Evolutionary conservation across 2,888 invertebrate genomes (phyloP).

Genomic region (Drosophila algonquin): DNA sequence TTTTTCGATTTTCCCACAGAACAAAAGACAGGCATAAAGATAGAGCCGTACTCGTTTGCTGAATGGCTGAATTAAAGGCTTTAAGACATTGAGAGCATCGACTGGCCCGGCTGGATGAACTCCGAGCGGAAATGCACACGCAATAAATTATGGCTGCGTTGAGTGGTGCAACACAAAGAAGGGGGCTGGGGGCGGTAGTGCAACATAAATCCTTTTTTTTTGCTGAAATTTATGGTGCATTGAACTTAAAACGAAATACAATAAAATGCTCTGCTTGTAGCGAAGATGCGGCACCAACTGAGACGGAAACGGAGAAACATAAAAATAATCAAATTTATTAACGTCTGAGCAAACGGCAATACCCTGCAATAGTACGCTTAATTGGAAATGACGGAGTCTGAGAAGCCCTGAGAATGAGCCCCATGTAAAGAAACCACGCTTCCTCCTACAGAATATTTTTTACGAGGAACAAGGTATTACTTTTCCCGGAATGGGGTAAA

Average conservation of each 20-base stretch:
- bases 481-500: no score
- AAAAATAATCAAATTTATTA: slow-evolving; percentile 74
- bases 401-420: no score
- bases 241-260: slow-evolving; percentile 77
- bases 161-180: slow-evolving; percentile 49
- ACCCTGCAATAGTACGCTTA: slow-evolving; percentile 52
- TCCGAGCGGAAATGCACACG: slow-evolving; percentile 68
- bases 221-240: slow-evolving; percentile 70
- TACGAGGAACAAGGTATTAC: no score
- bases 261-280: slow-evolving; percentile 63
- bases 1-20: slow-evolving; percentile 47
- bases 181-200: slow-evolving; percentile 31
- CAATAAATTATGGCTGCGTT: slow-evolving; percentile 67
- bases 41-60: slow-evolving; percentile 34
- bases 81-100: slow-evolving; percentile 39
- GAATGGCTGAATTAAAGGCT: slow-evolving; percentile 37
- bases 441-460: no score
- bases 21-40: slow-evolving; percentile 6
- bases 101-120: slow-evolving; percentile 67
- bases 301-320: slow-evolving; percentile 36
- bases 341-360: slow-evolving; percentile 42
- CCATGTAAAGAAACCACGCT: no score
- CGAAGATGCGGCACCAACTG: slow-evolving; percentile 12
- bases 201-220: slow-evolving; percentile 68
- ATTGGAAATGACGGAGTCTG: neutral